Evolutionary conservation across 2,888 invertebrate genomes (phyloP).

Genomic region (Punctoribates punctum): DNA sequence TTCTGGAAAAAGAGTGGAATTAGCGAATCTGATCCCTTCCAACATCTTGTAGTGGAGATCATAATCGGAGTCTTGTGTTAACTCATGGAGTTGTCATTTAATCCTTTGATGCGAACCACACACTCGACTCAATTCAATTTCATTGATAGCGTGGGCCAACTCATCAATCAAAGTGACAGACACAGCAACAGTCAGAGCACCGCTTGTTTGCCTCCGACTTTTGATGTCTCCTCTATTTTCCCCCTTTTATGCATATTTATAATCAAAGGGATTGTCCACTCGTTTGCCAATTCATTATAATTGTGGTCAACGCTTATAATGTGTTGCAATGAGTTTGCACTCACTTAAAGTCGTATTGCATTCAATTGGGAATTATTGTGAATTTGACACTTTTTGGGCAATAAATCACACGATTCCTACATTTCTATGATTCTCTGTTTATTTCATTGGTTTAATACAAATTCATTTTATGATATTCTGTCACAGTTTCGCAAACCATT

Average conservation of each 20-base stretch:
- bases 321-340: slow-evolving; percentile 16
- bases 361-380: neutral
- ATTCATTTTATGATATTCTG: neutral
- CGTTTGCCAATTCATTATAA: slow-evolving; percentile 5
- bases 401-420: slow-evolving; percentile 1
- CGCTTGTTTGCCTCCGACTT: neutral
- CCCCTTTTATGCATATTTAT: slow-evolving; percentile 24
- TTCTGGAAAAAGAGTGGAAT: neutral
- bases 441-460: neutral
- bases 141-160: slow-evolving; percentile 20
- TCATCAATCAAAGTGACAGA: slow-evolving; percentile 27
- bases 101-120: slow-evolving; percentile 32
- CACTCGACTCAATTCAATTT: slow-evolving; percentile 29
- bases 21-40: slow-evolving; percentile 8
- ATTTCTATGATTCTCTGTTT: neutral
- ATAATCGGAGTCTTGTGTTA: slow-evolving; percentile 3
- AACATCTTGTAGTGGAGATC: slow-evolving; percentile 22
- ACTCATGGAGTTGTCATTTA: slow-evolving; percentile 32
- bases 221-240: neutral
- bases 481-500: neutral
- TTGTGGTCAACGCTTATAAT: slow-evolving; percentile 14
- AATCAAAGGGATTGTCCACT: slow-evolving; percentile 6
- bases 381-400: neutral
- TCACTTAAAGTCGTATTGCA: neutral
- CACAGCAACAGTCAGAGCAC: too few species aligned